Evolutionary conservation across 2,888 invertebrate genomes (phyloP).

Genomic region (Chorisops tibialis): DNA sequence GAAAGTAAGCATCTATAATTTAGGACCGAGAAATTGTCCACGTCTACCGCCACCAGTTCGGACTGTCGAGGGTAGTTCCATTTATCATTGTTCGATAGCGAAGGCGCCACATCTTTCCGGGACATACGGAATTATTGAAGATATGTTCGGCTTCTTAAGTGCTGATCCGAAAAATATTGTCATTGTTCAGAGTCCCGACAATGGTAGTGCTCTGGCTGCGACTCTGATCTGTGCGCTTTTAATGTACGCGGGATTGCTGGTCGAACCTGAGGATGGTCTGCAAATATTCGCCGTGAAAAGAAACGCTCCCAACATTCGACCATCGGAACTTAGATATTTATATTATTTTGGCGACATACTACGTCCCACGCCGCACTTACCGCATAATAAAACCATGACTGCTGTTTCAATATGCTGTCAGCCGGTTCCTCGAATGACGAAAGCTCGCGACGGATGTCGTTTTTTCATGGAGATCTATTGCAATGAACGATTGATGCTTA

Average conservation of each 20-base stretch:
- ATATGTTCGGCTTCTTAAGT: constrained; percentile 81
- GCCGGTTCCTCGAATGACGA: constrained; percentile 91
- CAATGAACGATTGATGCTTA: constrained; percentile 76
- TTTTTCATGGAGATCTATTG: constrained; percentile 90
- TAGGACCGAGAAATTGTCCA: constrained; percentile 55
- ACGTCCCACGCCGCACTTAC: constrained; percentile 64
- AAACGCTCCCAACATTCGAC: constrained; percentile 74
- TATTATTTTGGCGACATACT: constrained; percentile 82
- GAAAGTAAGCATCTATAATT: constrained; percentile 81
- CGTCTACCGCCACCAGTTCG: constrained; percentile 57
- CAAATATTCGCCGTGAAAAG: constrained; percentile 88
- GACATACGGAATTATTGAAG: constrained; percentile 78
- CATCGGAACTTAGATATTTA: constrained; percentile 85
- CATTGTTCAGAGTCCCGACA: constrained; percentile 59
- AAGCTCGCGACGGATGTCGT: constrained; percentile 88
- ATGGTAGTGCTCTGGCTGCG: constrained; percentile 48
- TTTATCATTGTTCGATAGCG: constrained; percentile 64
- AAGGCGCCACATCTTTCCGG: constrained; percentile 77
- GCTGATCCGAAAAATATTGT: constrained; percentile 79
- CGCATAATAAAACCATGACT: constrained; percentile 81
- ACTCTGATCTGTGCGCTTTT: constrained; percentile 67
- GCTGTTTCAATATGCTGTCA: constrained; percentile 76
- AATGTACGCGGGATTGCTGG: constrained; percentile 75
- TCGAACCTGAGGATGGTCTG: constrained; percentile 78
- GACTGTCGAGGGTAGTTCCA: constrained; percentile 62